A percentile compares a stretch with the other conserved stretches of the same genome.
Conservation (phyloP, 2,797 vertebrate species). For the Threskiornis aethiopicus region DNA sequence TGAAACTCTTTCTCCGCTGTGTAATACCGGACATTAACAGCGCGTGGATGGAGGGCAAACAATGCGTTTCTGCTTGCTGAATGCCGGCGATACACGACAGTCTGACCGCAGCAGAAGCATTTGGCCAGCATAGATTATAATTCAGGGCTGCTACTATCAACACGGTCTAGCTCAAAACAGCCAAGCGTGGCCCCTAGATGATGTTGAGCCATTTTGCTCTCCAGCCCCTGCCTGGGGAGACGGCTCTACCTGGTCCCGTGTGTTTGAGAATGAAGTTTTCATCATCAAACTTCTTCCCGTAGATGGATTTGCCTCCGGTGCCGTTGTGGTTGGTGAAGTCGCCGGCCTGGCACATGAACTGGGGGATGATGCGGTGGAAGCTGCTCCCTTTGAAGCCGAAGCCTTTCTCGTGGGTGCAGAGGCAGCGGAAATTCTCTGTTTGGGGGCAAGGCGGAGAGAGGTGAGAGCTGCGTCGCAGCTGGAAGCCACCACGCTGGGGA, state of each 20-base stretch:
- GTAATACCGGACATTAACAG: background rate
- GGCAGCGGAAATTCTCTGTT: slow-evolving; percentile 94
- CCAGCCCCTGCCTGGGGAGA: background rate
- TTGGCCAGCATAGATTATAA: rapidly evolving
- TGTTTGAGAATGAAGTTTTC: slow-evolving; percentile 97
- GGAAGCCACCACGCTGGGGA: rapidly evolving
- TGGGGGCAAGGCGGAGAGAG: background rate
- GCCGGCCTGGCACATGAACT: slow-evolving; percentile 98
- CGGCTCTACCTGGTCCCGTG: slow-evolving; percentile 84
- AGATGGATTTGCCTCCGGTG: slow-evolving; percentile 97
- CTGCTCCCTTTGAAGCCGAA: slow-evolving; percentile 97
- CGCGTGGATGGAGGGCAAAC: rapidly evolving
- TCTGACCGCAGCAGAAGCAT: rapidly evolving
- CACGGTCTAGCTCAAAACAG: rapidly evolving
- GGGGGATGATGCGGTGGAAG: slow-evolving; percentile 95
- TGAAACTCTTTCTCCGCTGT: background rate
- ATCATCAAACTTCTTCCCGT: slow-evolving; percentile 95
- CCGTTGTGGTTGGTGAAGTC: slow-evolving; percentile 99
- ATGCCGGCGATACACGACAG: rapidly evolving
- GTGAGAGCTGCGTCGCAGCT: background rate
- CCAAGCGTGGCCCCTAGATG: background rate
- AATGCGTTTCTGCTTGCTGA: background rate
- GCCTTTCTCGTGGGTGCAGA: slow-evolving; percentile 96
- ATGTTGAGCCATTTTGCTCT: background rate
- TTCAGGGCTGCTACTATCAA: background rate